phyloP scores from a whole-genome alignment of 2,113 vertebrate genomes.

The Noturus placidus region DNA sequence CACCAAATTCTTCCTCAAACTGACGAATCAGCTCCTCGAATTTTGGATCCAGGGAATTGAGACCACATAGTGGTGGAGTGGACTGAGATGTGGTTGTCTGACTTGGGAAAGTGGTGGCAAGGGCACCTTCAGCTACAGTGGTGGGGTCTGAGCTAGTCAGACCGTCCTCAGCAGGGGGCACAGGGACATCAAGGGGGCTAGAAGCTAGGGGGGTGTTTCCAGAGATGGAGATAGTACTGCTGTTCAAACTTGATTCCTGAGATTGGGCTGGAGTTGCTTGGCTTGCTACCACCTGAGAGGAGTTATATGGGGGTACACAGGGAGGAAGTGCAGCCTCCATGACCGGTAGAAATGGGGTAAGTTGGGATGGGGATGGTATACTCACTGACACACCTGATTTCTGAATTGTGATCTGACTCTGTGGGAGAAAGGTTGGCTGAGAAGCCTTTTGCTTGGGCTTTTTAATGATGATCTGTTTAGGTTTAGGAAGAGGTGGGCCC shows the following conservation, averaged over 20 bases:
- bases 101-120: constrained; percentile 62
- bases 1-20: constrained; percentile 94
- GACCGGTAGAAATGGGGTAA: constrained; percentile 54
- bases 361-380: constrained; percentile 59
- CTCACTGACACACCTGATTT: constrained; percentile 66
- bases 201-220: constrained; percentile 55
- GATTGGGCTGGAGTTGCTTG: constrained; percentile 78
- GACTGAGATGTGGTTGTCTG: constrained; percentile 62
- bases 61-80: constrained; percentile 61
- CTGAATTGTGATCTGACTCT: constrained; percentile 82
- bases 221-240: constrained; percentile 62
- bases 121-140: constrained; percentile 36
- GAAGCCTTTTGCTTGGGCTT: constrained; percentile 86
- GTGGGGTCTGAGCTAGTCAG: constrained; percentile 53
- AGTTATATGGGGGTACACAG: constrained; percentile 45
- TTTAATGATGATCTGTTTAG: constrained; percentile 89
- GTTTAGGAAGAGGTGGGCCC: constrained; percentile 71
- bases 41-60: constrained; percentile 83
- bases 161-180: constrained; percentile 41
- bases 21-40: constrained; percentile 93
- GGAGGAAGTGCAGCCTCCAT: constrained; percentile 63
- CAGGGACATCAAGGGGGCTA: constrained; percentile 42
- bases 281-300: constrained; percentile 73
- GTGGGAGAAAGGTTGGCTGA: constrained; percentile 83
- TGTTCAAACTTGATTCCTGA: constrained; percentile 84